Base-by-base conservation (phyloP, 1,140 invertebrate genomes). In the Ceratosolen fusciceps region DNA sequence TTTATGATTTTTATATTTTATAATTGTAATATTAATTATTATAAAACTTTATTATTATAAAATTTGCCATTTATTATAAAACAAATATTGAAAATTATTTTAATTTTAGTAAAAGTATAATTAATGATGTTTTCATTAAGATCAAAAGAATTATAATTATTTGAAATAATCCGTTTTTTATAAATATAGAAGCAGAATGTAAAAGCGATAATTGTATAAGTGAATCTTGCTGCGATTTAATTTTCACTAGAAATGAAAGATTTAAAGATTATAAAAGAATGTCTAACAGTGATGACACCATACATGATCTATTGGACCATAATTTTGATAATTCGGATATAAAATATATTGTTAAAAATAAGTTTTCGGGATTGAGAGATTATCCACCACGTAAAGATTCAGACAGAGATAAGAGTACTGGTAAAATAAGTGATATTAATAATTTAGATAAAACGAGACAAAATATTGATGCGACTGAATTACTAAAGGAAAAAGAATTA, bases 381-480 rank as follows among this genome's bases (percentile, higher is more conserved):
- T 90, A 89, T 80, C 87, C 88, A 34, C 88, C 88, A 2, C 85
- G 88, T 1, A 88, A 87, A 78, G 76, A 77, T 12, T 54, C 14
- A 37, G 52, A 67, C 24, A 56, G 5, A 5, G 21, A 39, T n/a
- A 76, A 37, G 2, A 73, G 71, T 86, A 87, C 14, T 85, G 87
- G 31, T 79, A 84, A 77, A 80, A 21, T 67, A 39, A 19, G 8
- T 77, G 29, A 21, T 21, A 52, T 16, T 68, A 82, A 78, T 82
- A 82, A 39, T 72, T 52, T 29, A 82, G 80, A 81, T 74, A n/a
- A 37, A 80, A 43, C 74, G 81, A 82, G 73, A 79, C 79, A 19
- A 78, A 82, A 54, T 16, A 58, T 80, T 21, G 9, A 77, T 0
- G 31, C 79, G 10, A 78, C 82, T 5, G 79, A 80, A 29, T 82